Base-by-base conservation (phyloP, 2,888 invertebrate species). In the Corbicula japonica region DNA sequence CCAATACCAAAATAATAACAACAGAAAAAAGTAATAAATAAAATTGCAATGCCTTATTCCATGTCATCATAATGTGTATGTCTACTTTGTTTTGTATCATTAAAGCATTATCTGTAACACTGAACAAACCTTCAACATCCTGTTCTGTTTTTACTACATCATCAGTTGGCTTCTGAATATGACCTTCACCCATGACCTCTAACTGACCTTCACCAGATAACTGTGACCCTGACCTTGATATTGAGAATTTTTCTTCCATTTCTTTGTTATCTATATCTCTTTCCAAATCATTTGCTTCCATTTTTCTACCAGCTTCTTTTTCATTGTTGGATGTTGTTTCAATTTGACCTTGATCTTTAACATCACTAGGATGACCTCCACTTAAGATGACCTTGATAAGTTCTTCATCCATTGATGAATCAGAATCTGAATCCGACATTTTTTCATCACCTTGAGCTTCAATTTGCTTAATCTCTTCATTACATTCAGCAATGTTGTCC, bases 331-430 rank as follows among this genome's bases (percentile, higher is more conserved):
- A 21, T 6, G 32, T 41, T 23, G 10, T 30, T n/a, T n/a, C 58
- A n/a, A 34, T 32, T 30, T 8, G 30, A 21, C 46, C 28, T 63
- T 38, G 23, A 6, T 30, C 32, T 32, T 12, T n/a, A 21, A 23
- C 48, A 28, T 35, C 54, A 34, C 32, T 35, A 15, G 35, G 28
- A 30, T 66, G 66, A 26, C 66, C 54, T 26, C 32, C 48, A 28
- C n/a, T n/a, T n/a, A 58, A 54, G n/a, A 74, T 61, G 23, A 62
- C 78, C 48, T 66, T 62, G 18, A 75, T 69, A 21, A 71, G 41
- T 35, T 76, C 76, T 44, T 73, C 74, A 75, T 76, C 80, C 60
- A 76, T 82, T 32, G 72, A 74, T 35, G 70, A 80, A 21, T 75
- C 79, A 35, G 69, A 74, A 58, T 66, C 72, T 30, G 44, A 58